These are phyloP conservation scores for Lasioglossum villosulum DNA, from an alignment of 2,888 invertebrate genomes.

Conservation along the genomic window DNA sequence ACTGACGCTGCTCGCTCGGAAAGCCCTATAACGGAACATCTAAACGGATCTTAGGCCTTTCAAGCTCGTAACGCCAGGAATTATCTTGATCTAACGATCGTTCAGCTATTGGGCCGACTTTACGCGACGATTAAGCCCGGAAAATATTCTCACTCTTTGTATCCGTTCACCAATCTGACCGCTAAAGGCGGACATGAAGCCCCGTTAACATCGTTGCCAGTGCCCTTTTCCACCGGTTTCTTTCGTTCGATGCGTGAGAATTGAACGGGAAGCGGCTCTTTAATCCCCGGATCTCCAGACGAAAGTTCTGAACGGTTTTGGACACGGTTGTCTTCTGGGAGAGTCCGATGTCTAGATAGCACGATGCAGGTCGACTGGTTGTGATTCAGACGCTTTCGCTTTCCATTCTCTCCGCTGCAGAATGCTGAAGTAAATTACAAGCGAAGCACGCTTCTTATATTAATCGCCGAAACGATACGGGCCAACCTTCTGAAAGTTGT, in stretches of 20 bases:
- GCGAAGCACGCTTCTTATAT: constrained; percentile 21
- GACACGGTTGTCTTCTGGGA: neutral
- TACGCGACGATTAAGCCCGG: constrained; percentile 24
- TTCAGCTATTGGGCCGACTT: neutral
- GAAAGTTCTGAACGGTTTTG: constrained; percentile 21
- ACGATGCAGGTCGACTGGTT: neutral
- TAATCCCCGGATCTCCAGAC: neutral
- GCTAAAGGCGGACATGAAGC: constrained; percentile 6
- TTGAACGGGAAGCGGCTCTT: neutral
- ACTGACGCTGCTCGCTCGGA: neutral
- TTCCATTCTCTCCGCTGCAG: constrained; percentile 23
- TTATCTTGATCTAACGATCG: constrained; percentile 35
- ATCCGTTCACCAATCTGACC: constrained; percentile 15
- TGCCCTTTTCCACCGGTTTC: neutral
- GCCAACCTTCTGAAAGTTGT: neutral
- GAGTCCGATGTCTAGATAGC: neutral
- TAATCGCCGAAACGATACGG: neutral
- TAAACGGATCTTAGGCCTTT: neutral
- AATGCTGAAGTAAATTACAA: neutral
- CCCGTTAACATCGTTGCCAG: neutral
- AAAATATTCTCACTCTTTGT: constrained; percentile 7
- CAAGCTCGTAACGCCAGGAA: constrained; percentile 4
- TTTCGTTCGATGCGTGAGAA: neutral
- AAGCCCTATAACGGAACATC: neutral
- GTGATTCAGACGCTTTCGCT: constrained; percentile 56